Base-by-base conservation (phyloP, 2,113 vertebrate species). In the Archocentrus centrarchus region DNA sequence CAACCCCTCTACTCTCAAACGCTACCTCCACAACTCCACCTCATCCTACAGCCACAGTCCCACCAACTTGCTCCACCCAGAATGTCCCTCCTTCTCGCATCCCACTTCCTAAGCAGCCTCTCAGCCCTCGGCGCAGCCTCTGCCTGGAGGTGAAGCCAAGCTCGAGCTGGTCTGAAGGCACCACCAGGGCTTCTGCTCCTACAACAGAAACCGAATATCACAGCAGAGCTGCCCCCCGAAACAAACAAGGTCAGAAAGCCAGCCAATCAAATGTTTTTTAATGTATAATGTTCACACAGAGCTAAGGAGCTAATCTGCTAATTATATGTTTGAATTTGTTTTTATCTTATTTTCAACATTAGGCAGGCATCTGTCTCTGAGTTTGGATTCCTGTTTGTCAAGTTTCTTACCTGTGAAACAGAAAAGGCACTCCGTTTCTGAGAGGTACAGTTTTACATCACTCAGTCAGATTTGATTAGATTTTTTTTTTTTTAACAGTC, bases 91-190 rank as follows among this genome's bases (percentile, higher is more conserved):
- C 87, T 5, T 93, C 93, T 37, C 92, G 92, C 76, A 94, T 95
- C 82, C 94, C 94, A 0, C 90, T 93, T 1, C 94, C 89, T 14
- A 94, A 66, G 64, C 93, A 91, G 82, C 86, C 82, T 3, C 89
- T 93, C 20, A 79, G 90, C 79, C 89, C 92, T 1, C 91, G 90
- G 2, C 90, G 84, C 78, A 90, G 92, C 80, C 75, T 90, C 70
- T 89, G 83, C 35, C 64, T 83, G 22, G 92, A 94, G n/a, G 30
- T 32, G 11, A 85, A 27, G 66, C 39, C 78, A 1, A 77, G 57
- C 58, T 41, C 39, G 1, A 55, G 61, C 3, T 79, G 75, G 35
- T 75, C 57, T 13, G 73, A 41, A 17, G 22, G 44, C 5, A 18
- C 18, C 2, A 7, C 11, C 2, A 75, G 80, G 1, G 20, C 86